These are phyloP conservation scores for Philopedon plagiatum DNA, from an alignment of 2,888 invertebrate species.

Conservation along the genomic window DNA sequence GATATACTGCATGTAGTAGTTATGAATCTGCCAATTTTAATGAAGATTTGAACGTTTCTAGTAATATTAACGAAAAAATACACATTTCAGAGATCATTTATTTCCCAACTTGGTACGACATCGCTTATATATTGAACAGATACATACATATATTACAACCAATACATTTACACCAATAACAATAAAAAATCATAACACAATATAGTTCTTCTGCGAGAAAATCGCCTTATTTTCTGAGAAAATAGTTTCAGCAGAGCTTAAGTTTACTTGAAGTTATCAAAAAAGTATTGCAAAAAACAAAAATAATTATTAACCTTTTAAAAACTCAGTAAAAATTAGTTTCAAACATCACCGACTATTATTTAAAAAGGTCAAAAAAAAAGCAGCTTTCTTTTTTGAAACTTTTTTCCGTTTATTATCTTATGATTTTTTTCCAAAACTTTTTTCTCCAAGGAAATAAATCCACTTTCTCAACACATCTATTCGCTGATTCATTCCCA, in stretches of 20 bases:
- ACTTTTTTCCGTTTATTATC: too few species aligned
- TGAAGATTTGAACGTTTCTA: background rate
- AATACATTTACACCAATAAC: constrained; percentile 43
- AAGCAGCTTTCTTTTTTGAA: too few species aligned
- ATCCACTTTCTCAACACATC: background rate
- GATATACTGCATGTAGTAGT: background rate
- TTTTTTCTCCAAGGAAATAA: background rate
- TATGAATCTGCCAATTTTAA: background rate
- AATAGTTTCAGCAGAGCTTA: background rate
- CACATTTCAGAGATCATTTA: constrained; percentile 32
- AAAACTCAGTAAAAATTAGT: too few species aligned
- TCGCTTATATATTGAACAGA: constrained; percentile 1
- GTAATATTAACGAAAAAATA: constrained; percentile 19
- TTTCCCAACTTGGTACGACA: constrained; percentile 25
- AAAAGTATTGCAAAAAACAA: too few species aligned
- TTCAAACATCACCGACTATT: too few species aligned
- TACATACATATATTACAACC: constrained; percentile 12
- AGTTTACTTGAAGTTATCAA: too few species aligned
- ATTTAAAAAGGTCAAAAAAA: too few species aligned
- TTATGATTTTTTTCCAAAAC: too few species aligned
- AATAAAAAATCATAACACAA: constrained; percentile 35
- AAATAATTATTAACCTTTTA: too few species aligned
- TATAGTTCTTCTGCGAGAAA: background rate
- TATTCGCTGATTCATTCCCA: constrained; percentile 3
- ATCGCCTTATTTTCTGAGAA: constrained; percentile 3